Evolutionary conservation across 1,140 invertebrate genomes (phyloP), one percentile per base, ranked within the genome.

Genomic region (Samia ricini): DNA sequence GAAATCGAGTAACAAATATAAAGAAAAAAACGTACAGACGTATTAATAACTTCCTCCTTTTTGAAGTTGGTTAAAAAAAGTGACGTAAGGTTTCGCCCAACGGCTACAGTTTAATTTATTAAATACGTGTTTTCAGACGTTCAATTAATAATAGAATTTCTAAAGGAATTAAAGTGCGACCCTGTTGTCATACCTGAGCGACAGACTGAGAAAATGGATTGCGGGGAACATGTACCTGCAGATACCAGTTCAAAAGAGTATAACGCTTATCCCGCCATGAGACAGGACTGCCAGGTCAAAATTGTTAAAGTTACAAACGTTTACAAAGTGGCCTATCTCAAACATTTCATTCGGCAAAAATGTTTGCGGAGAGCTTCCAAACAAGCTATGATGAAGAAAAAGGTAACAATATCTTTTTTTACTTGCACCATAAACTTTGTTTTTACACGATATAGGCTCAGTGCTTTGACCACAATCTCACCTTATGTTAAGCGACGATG

Each of bases 271-370:
- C 79, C 77, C 8, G 76, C 81, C 48, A 48, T 68, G 12, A 72
- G 79, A n/a, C 74, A 78, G 29, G 79, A 85, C 24, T 89, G 77
- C 60, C 78, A 74, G 24, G 73, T 89, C 5, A 88, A 87, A 56
- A 86, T 89, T 55, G 75, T 87, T 22, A 81, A 85, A 76, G 83
- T 89, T 21, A 87, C 87, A 24, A 89, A 88, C 66, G 83, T 89
- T 15, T 89, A 85, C 64, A 86, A 87, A 72, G 80, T 88, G 12
- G 79, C 85, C 12, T 86, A 83, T 71, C 77, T 89, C 21, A 84
- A 81, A 55, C 78, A 87, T 68, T 88, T 76, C 68, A 86, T 88
- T 52, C 87, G 85, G 72, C 84, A 83, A 56, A 88, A 81, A 54
- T 72, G 77, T 66, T 59, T 88, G 23, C 71, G 83, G 15, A 71